A percentile compares a stretch with the other conserved stretches of the same genome.
Conservation (phyloP, 1,140 invertebrate genomes). For the Rhizoglyphus robini region DNA sequence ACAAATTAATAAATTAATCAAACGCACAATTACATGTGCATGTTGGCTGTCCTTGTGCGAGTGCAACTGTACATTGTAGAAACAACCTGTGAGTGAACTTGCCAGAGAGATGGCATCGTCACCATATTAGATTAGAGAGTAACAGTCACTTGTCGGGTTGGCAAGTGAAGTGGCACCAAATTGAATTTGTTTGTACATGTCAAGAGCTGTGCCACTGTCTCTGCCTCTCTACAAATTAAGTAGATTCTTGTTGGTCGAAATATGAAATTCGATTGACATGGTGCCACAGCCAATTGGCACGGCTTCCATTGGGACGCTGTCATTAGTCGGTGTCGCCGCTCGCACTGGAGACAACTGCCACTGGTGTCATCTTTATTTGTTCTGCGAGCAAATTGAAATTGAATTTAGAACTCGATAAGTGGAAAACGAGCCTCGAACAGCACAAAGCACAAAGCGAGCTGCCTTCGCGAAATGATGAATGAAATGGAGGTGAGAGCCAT, state of each 20-base stretch:
- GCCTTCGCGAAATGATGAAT: constrained; percentile 14
- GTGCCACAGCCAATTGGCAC: neutral
- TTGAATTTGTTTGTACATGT: constrained; percentile 13
- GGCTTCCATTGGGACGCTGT: neutral
- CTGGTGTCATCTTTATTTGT: constrained; percentile 1
- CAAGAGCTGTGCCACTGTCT: neutral
- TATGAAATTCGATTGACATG: neutral
- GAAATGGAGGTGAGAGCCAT: constrained; percentile 1
- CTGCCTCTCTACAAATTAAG: too few relatives aligned
- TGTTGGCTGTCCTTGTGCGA: neutral
- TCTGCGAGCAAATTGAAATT: constrained; percentile 12
- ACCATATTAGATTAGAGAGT: too few relatives aligned
- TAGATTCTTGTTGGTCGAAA: constrained; percentile 1
- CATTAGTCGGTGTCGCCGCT: neutral
- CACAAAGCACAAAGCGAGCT: too few relatives aligned
- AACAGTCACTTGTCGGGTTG: too few relatives aligned
- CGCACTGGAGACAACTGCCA: neutral
- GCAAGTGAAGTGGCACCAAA: neutral
- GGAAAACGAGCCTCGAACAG: too few relatives aligned
- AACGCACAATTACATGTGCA: constrained; percentile 1
- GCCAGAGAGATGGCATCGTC: too few relatives aligned
- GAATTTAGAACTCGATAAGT: neutral
- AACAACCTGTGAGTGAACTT: neutral
- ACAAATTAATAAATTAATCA: constrained; percentile 16
- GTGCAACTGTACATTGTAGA: neutral